Base-by-base conservation (phyloP, 2,113 vertebrate species). In the Coracopsis vasa region DNA sequence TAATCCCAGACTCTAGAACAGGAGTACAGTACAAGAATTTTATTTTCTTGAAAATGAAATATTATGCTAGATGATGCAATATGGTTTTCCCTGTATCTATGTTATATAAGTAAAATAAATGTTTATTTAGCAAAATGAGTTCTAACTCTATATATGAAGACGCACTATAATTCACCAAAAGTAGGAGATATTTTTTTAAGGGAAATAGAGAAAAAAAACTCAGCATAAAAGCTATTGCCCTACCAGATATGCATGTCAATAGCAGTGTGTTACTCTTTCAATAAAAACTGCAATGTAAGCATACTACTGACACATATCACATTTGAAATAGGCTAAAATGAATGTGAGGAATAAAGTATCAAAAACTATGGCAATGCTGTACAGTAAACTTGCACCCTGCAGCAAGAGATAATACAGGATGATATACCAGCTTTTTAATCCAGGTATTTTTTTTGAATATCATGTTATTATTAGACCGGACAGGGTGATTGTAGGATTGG, bases 401-500 rank as follows among this genome's bases (percentile, higher is more conserved):
- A 95, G 81, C 92, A 92, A 96, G 88, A 95, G 85, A 91, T 96
- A 85, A 79, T 56, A 48, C 10, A 91, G 80, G 47, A 71, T 88
- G 78, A 91, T 90, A 82, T 25, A 90, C 23, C 65, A 72, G 56
- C 39, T 93, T 94, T 92, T 85, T 91, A 92, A 96, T 92, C 65
- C 79, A 97, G 78, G 90, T 92, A 96, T 95, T 60, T 96, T 88
- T 89, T 23, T 71, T 47, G 20, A 94, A 95, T 91, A 92, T 35
- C 80, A 90, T 90, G 39, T 94, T 95, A 96, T 97, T 97, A 96
- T 92, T 85, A 75, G 86, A 74, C 86, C 13, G 83, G 69, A 88
- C 48, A 86, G 81, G 69, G 75, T 90, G 92, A 85, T 65, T 70
- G 79, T 92, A 77, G 54, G 82, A 86, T 72, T 91, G 90, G 64